Evolutionary conservation across 2,113 vertebrate species (phyloP).

Genomic region (Physeter macrocephalus): DNA sequence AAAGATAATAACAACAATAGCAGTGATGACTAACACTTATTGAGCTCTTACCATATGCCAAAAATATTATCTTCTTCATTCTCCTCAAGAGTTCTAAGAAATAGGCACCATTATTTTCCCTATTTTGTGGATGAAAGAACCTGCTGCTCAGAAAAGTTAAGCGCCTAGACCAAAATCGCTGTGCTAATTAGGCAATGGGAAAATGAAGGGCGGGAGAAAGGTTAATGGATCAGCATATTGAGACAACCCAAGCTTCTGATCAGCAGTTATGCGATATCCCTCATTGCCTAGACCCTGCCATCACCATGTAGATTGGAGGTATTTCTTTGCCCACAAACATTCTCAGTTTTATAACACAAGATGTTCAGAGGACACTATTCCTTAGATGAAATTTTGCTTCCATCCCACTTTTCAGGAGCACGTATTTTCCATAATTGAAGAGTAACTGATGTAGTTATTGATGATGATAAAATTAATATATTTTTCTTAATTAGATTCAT

Average conservation of each 20-base stretch:
- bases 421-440: conserved; percentile 9
- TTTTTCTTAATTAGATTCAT: conserved; percentile 39
- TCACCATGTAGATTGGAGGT: too few species aligned
- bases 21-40: neutral
- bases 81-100: neutral
- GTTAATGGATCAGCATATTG: neutral
- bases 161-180: neutral
- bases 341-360: neutral
- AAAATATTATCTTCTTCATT: neutral
- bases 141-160: neutral
- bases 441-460: neutral
- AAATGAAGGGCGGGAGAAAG: neutral
- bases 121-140: neutral
- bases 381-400: neutral
- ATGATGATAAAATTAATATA: conserved; percentile 22
- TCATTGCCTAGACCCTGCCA: neutral
- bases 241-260: neutral
- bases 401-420: neutral
- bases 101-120: neutral
- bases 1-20: neutral
- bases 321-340: neutral
- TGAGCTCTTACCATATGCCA: neutral
- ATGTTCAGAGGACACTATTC: neutral
- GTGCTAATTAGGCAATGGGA: neutral
- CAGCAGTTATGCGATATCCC: neutral